Base-by-base conservation (phyloP, 2,113 vertebrate species). In the Crypturellus undulatus region DNA sequence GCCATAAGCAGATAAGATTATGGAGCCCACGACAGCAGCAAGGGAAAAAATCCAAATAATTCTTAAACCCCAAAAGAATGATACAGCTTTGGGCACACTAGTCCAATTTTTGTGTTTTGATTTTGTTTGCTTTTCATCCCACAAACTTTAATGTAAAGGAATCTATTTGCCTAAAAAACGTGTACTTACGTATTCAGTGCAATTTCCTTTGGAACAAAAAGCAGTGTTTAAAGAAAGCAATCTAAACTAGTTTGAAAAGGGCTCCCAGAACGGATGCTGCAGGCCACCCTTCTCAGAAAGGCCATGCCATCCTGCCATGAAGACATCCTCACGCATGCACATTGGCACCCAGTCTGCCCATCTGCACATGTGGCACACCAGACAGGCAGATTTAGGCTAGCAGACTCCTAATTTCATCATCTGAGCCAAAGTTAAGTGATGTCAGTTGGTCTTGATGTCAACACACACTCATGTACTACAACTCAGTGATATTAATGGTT, bases 71-170 rank as follows among this genome's bases (percentile, higher is more conserved):
- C 26, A 26, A 54, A 89, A 69, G 54, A 71, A 84, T 34, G 8
- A 49, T 28, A 59, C 63, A 47, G 30, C 43, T 59, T 79, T 75
- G 25, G 47, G 15, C 81, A 91, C 42, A 45, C 30, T 82, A 12
- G 69, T 69, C 76, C 90, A 34, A 62, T 75, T 83, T 83, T 72
- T 77, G 38, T 28, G 20, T 72, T 91, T 73, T 38, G 84, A 62
- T 22, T 81, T 78, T 72, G 19, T 89, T 95, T 92, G 75, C 60
- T 93, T 94, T 72, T 64, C 77, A 68, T 92, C 94, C 96, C 96
- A 91, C 96, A 96, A 93, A 82, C 93, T 96, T 83, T 95, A 96
- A 96, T 92, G 95, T 94, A 96, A 97, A 96, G 94, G 89, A 97
- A 95, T 96, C 64, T 83, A 30, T 96, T 93, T 97, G 90, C 84